Evolutionary conservation across 1,140 invertebrate genomes (phyloP).

Genomic region (Leptinotarsa undecemlineata): DNA sequence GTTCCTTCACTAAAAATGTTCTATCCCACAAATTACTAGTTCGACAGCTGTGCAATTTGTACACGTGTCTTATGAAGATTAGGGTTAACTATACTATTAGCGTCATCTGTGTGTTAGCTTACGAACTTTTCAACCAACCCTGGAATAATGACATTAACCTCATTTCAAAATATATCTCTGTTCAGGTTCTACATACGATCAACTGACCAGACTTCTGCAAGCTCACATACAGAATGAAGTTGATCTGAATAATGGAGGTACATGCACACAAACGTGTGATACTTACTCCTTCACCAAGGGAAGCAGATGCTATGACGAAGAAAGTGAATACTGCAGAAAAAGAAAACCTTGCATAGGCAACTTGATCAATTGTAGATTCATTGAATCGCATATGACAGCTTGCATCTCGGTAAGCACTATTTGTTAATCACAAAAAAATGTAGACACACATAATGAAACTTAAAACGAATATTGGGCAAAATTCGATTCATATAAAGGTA

Average conservation of each 20-base stretch:
- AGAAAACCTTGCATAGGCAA: constrained; percentile 71
- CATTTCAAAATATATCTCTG: background rate
- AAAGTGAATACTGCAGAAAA: constrained; percentile 67
- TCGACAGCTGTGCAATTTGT: too few species aligned
- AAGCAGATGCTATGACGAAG: constrained; percentile 65
- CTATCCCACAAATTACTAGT: too few species aligned
- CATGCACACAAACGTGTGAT: constrained; percentile 75
- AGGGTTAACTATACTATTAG: too few species aligned
- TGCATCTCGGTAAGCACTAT: constrained; percentile 68
- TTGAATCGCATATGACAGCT: constrained; percentile 82
- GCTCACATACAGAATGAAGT: constrained; percentile 87
- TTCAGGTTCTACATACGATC: constrained; percentile 69
- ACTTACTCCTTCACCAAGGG: constrained; percentile 70
- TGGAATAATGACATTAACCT: too few species aligned
- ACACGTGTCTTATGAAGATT: too few species aligned
- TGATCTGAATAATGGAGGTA: constrained; percentile 71
- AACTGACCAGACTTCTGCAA: constrained; percentile 78
- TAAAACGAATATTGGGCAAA: too few species aligned
- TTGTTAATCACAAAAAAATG: background rate
- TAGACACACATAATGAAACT: too few species aligned
- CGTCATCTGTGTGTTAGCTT: too few species aligned
- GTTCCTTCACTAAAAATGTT: too few species aligned
- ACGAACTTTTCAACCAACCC: too few species aligned
- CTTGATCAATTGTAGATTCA: constrained; percentile 73
- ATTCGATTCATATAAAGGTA: too few species aligned